Evolutionary conservation across 92 coral and sea anemone species (phyloP).

Genomic region (Parazoanthus atlanticus): DNA sequence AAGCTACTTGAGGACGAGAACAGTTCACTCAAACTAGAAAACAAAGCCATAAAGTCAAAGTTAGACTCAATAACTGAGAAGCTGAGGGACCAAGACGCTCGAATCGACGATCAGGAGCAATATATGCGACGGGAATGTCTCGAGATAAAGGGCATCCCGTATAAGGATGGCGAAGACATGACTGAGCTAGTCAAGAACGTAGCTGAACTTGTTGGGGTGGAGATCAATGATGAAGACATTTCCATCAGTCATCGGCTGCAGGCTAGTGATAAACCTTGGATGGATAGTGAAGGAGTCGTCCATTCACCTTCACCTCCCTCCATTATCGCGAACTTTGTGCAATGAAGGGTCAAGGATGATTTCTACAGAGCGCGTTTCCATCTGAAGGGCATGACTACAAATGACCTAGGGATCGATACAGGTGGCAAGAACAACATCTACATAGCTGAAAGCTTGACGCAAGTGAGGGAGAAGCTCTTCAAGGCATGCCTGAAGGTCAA

Average conservation of each 20-base stretch:
- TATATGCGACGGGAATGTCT: slow-evolving; percentile 7
- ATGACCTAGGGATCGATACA: slow-evolving; percentile 18
- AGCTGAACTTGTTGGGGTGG: slow-evolving; percentile 2
- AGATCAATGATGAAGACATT: background rate
- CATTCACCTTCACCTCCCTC: background rate
- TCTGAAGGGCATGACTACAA: slow-evolving; percentile 23
- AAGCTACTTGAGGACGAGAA: no score
- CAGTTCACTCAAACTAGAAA: background rate
- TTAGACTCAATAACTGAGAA: background rate
- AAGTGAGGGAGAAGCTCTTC: slow-evolving; percentile 22
- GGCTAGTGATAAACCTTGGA: slow-evolving; percentile 12
- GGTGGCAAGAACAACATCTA: slow-evolving; percentile 16
- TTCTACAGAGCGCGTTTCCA: slow-evolving; percentile 25
- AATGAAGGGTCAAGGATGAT: slow-evolving; percentile 16
- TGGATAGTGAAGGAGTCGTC: background rate
- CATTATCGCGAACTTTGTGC: slow-evolving; percentile 11
- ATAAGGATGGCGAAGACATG: slow-evolving; percentile 9
- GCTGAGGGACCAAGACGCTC: background rate
- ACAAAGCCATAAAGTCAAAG: slow-evolving; percentile 1
- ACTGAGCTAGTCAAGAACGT: slow-evolving; percentile 15
- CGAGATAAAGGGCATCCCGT: slow-evolving; percentile 23
- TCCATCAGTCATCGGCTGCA: slow-evolving; percentile 16
- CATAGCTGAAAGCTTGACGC: slow-evolving; percentile 29
- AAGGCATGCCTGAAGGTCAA: slow-evolving; percentile 31
- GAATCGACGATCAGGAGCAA: slow-evolving; percentile 13